These are phyloP conservation scores for Dynastes grantii DNA, from an alignment of 2,888 invertebrate species.

Conservation along the genomic window DNA sequence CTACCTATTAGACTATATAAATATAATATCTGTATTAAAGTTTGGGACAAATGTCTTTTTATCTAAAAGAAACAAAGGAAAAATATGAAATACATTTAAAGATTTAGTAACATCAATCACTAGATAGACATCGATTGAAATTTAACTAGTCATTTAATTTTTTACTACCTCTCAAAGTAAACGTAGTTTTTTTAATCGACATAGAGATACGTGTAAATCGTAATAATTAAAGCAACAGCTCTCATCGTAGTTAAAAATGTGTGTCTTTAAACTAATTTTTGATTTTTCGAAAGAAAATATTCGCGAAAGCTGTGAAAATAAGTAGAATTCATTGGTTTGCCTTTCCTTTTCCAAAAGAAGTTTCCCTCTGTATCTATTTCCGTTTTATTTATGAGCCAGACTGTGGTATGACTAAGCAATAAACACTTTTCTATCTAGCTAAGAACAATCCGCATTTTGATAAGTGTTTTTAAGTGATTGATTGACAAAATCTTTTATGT, in stretches of 20 bases:
- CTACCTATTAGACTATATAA: slow-evolving; percentile 47
- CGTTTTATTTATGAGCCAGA: slow-evolving; percentile 56
- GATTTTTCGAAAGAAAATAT: slow-evolving; percentile 13
- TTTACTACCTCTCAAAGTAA: slow-evolving; percentile 61
- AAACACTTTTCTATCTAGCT: slow-evolving; percentile 63
- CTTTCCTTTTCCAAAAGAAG: slow-evolving; percentile 15
- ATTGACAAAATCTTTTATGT: slow-evolving; percentile 64
- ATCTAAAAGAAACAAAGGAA: slow-evolving; percentile 41
- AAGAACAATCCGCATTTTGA: slow-evolving; percentile 58
- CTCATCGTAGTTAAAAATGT: slow-evolving; percentile 14
- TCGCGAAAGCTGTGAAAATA: slow-evolving; percentile 18
- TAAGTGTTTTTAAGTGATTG: slow-evolving; percentile 60
- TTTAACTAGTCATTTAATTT: slow-evolving; percentile 60
- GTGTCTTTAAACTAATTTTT: slow-evolving; percentile 9
- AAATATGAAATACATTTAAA: slow-evolving; percentile 63
- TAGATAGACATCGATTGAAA: slow-evolving; percentile 57
- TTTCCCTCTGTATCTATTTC: slow-evolving; percentile 43
- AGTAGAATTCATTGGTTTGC: slow-evolving; percentile 18
- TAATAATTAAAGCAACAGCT: slow-evolving; percentile 28
- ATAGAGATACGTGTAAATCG: slow-evolving; percentile 15
- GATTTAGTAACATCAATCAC: slow-evolving; percentile 65
- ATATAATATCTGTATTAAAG: slow-evolving; percentile 62
- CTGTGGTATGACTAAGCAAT: slow-evolving; percentile 69
- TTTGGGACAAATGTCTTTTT: slow-evolving; percentile 62
- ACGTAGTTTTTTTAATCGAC: slow-evolving; percentile 21